A percentile compares a stretch with the other conserved stretches of the same genome.
Evolutionary conservation across 2,797 vertebrate species (phyloP).

Genomic region (Discoglossus pictus): DNA sequence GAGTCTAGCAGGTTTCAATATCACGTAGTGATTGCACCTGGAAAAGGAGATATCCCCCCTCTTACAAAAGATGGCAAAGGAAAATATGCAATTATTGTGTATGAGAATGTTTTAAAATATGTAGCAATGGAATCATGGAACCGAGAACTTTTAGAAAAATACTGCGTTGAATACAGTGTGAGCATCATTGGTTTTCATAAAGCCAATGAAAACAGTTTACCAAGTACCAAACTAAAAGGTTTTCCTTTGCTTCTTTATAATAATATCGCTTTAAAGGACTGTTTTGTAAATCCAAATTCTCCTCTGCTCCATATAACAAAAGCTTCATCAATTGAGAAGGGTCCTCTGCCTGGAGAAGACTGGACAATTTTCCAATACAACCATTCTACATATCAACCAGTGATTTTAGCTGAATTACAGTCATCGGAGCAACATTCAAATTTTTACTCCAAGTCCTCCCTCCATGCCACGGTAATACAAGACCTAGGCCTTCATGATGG

Average conservation of each 20-base stretch:
- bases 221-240: slow-evolving; percentile 79
- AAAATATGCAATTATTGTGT: slow-evolving; percentile 88
- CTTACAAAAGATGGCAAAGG: slow-evolving; percentile 88
- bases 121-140: slow-evolving; percentile 92
- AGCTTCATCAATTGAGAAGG: slow-evolving; percentile 78
- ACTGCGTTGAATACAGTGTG: slow-evolving; percentile 93
- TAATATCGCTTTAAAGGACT: slow-evolving; percentile 87
- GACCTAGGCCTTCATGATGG: slow-evolving; percentile 92
- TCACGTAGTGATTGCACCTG: slow-evolving; percentile 90
- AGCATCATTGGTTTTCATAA: slow-evolving; percentile 95
- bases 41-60: slow-evolving; percentile 91
- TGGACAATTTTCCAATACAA: slow-evolving; percentile 94
- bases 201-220: slow-evolving; percentile 90
- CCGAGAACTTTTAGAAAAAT: slow-evolving; percentile 92
- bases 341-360: slow-evolving; percentile 87
- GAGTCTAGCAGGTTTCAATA: slow-evolving; percentile 92
- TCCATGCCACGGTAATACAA: slow-evolving; percentile 86
- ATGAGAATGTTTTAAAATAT: slow-evolving; percentile 95
- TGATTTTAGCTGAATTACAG: slow-evolving; percentile 80
- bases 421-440: slow-evolving; percentile 56
- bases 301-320: slow-evolving; percentile 88
- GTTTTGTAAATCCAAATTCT: slow-evolving; percentile 85
- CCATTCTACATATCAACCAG: slow-evolving; percentile 92
- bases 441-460: slow-evolving; percentile 57
- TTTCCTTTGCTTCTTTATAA: slow-evolving; percentile 85